A percentile compares a stretch with the other conserved stretches of the same genome.
phyloP scores from a whole-genome alignment of 1,140 invertebrate genomes.

The Diorhabda sublineata region DNA sequence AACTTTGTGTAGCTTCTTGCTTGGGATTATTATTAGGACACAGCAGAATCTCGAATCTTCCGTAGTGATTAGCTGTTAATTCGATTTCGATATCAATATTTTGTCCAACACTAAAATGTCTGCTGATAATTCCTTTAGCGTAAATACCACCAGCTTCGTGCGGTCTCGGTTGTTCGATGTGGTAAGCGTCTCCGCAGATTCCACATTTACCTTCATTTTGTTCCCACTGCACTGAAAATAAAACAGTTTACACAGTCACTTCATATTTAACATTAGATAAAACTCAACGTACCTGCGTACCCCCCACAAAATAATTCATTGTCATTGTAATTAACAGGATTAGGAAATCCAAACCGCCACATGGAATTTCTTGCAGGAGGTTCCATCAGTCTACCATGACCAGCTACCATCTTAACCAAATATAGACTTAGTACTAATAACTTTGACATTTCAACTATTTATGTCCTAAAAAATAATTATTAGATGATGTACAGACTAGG shows the following conservation, averaged over 20 bases:
- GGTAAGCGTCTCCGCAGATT: slow-evolving; percentile 81
- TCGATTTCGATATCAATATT: slow-evolving; percentile 81
- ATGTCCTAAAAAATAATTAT: neutral
- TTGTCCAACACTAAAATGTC: slow-evolving; percentile 77
- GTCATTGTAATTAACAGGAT: slow-evolving; percentile 92
- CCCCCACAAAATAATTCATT: slow-evolving; percentile 82
- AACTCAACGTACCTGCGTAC: slow-evolving; percentile 63
- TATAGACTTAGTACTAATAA: neutral
- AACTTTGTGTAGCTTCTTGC: slow-evolving; percentile 72
- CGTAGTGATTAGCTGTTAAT: slow-evolving; percentile 85
- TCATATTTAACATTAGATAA: neutral
- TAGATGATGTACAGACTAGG: neutral
- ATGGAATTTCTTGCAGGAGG: slow-evolving; percentile 87
- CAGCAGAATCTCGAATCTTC: slow-evolving; percentile 76
- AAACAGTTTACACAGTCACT: neutral
- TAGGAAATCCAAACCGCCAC: slow-evolving; percentile 91
- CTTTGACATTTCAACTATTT: neutral
- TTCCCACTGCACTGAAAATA: slow-evolving; percentile 72
- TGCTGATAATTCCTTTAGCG: slow-evolving; percentile 77
- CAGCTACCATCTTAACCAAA: slow-evolving; percentile 47
- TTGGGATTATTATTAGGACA: slow-evolving; percentile 81
- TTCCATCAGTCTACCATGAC: slow-evolving; percentile 82
- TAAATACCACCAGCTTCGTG: slow-evolving; percentile 86
- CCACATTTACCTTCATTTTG: slow-evolving; percentile 83
- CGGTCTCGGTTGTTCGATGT: slow-evolving; percentile 65